These are phyloP conservation scores for Epirrhoe tristata DNA, from an alignment of 2,888 invertebrate species.

Conservation along the genomic window DNA sequence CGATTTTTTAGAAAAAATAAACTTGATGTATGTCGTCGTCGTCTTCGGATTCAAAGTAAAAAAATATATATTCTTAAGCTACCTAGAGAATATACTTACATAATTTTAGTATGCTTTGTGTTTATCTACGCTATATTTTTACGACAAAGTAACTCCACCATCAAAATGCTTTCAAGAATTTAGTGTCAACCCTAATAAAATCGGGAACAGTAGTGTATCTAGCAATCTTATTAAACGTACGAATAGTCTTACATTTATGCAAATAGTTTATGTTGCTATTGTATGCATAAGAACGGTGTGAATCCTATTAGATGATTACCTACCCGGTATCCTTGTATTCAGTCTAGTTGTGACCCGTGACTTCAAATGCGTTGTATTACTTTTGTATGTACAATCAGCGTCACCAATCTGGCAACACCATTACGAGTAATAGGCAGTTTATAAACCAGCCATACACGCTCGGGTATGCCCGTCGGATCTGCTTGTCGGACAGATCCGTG, in stretches of 20 bases:
- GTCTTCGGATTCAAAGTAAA: background rate
- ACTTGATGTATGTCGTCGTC: too few species aligned
- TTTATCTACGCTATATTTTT: background rate
- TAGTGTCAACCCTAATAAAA: slow-evolving; percentile 34
- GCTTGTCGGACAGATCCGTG: too few species aligned
- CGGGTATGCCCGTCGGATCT: too few species aligned
- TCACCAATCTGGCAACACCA: too few species aligned
- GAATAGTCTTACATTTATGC: slow-evolving; percentile 34
- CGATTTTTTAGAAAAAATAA: too few species aligned
- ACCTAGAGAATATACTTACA: background rate
- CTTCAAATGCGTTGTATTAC: too few species aligned
- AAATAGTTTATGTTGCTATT: slow-evolving; percentile 24
- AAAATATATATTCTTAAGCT: background rate
- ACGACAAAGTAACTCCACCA: background rate
- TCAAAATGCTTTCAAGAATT: background rate
- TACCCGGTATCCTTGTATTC: background rate
- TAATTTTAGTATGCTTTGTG: background rate
- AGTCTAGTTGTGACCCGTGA: background rate
- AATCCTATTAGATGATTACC: slow-evolving; percentile 12
- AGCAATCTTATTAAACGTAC: slow-evolving; percentile 30
- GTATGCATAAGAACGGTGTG: slow-evolving; percentile 6
- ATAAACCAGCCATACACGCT: too few species aligned
- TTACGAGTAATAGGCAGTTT: too few species aligned
- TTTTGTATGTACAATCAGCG: too few species aligned
- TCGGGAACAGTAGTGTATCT: slow-evolving; percentile 13